Base-by-base conservation (phyloP, 2,888 invertebrate species). In the Rhaphigaster nebulosa region DNA sequence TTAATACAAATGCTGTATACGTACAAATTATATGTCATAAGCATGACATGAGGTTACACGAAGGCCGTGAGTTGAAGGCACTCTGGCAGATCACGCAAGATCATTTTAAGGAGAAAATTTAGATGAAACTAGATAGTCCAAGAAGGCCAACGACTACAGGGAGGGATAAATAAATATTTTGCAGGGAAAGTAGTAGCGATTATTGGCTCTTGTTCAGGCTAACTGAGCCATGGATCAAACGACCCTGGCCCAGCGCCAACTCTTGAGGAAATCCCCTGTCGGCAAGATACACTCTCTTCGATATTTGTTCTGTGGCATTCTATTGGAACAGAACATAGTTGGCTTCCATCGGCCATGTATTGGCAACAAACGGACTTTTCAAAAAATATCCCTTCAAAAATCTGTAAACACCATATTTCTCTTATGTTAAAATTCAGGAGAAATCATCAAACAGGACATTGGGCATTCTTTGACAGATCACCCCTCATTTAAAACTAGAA, bases 171-270 rank as follows among this genome's bases (percentile, higher is more conserved):
- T 80, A 45, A 45, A 84, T 84, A 84, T 45, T 84, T n/a, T 50
- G 15, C n/a, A 45, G 45, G n/a, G 84, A 84, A 84, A 45, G 84
- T 84, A 84, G 45, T 84, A 41, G 45, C 84, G 26, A 84, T 50
- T 45, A 84, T 76, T 76, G 70, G 70, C 70, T 76, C 70, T 76
- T 76, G 70, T 76, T 76, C 12, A 76, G 23, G 84, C 45, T 45
- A 84, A 84, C 45, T 84, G 45, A 84, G 84, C 84, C 84, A 84
- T 84, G 84, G 45, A 84, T 84, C 84, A 84, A 84, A 84, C 45
- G 45, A 50, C 84, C 23, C n/a, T 84, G 84, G 84, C 45, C 45
- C 41, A 50, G 18, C 2, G 84, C 84, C 84, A 84, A 50, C 0
- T 38, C 38, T 45, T 6, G 84, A 45, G 84, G 45, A 15, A n/a